Evolutionary conservation across 2,888 invertebrate species (phyloP).

Genomic region (Gerris lacustris): DNA sequence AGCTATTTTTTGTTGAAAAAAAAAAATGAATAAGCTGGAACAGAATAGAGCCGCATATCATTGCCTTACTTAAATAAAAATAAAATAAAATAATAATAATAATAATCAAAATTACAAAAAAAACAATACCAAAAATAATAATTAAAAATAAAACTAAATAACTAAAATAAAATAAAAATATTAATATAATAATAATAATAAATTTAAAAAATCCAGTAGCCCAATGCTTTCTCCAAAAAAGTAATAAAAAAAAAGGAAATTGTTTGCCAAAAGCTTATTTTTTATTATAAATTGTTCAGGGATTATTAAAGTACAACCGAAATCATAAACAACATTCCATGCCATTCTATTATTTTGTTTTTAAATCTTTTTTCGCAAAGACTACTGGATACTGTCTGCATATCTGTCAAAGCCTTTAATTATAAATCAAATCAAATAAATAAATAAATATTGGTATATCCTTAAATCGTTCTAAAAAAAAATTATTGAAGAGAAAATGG

Average conservation of each 20-base stretch:
- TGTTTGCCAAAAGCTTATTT: constrained; percentile 18
- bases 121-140: not conserved
- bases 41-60: not conserved
- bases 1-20: too few relatives aligned
- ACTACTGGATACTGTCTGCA: constrained; percentile 24
- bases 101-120: too few relatives aligned
- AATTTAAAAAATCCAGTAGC: constrained; percentile 17
- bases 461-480: constrained; percentile 5
- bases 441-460: constrained; percentile 12
- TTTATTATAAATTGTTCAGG: constrained; percentile 13
- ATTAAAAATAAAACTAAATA: not conserved
- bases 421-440: not conserved
- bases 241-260: constrained; percentile 3
- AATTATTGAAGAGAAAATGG: too few relatives aligned
- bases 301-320: not conserved
- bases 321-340: not conserved
- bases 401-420: constrained; percentile 24
- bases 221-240: constrained; percentile 7
- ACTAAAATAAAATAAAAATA: not conserved
- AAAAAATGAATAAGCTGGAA: too few relatives aligned
- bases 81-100: not conserved
- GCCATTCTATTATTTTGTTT: not conserved
- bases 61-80: not conserved
- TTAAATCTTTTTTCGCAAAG: too few relatives aligned
- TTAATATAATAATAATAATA: not conserved